These are phyloP conservation scores for Pygocentrus nattereri DNA, from an alignment of 2,797 vertebrate species.

Conservation along the genomic window DNA sequence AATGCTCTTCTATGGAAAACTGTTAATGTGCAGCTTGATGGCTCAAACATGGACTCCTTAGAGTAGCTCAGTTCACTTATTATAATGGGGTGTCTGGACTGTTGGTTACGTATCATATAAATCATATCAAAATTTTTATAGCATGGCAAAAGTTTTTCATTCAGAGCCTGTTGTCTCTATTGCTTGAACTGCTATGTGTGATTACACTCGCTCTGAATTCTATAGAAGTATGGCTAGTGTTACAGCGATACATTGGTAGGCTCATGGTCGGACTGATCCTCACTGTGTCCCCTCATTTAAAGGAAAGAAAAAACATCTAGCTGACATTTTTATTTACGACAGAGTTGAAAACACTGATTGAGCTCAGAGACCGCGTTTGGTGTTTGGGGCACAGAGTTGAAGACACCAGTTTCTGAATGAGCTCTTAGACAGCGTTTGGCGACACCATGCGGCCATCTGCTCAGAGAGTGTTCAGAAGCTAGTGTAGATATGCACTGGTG, in stretches of 20 bases:
- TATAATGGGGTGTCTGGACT: not conserved
- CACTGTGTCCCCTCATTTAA: slow-evolving; percentile 8
- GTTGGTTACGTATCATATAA: not conserved
- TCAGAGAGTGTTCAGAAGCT: slow-evolving; percentile 23
- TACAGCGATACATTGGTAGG: slow-evolving; percentile 20
- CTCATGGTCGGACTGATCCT: not conserved
- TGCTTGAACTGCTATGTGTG: no score
- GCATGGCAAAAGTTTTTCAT: no score
- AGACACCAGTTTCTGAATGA: slow-evolving; percentile 29
- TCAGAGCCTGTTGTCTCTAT: no score
- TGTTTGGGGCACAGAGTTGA: slow-evolving; percentile 47
- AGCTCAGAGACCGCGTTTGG: slow-evolving; percentile 62
- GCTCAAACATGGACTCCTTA: no score
- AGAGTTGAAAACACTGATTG: slow-evolving; percentile 42
- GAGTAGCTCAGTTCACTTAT: not conserved
- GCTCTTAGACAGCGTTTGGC: slow-evolving; percentile 63
- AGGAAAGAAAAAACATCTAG: slow-evolving; percentile 50
- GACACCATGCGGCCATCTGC: slow-evolving; percentile 67
- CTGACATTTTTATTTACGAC: slow-evolving; percentile 58
- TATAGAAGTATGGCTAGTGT: not conserved
- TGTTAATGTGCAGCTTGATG: not conserved
- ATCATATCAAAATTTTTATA: no score
- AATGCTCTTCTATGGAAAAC: not conserved
- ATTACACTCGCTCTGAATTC: no score
- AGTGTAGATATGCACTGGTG: slow-evolving; percentile 57